phyloP scores from a whole-genome alignment of 2,888 invertebrate species.

The Rhimphoctona megacephalus region DNA sequence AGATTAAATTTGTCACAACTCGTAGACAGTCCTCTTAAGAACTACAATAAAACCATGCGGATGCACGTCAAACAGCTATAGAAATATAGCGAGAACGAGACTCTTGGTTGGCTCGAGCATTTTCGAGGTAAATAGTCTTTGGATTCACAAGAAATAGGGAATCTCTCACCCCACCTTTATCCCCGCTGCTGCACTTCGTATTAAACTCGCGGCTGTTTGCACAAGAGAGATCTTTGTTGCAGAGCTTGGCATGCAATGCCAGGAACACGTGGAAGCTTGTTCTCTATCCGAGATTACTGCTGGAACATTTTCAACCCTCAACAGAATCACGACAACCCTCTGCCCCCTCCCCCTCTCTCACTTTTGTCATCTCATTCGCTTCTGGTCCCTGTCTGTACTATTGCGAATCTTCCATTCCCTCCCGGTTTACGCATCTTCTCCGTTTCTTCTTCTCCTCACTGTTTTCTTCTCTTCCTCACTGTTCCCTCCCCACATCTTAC shows the following conservation, averaged over 20 bases:
- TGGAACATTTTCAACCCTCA: conserved; percentile 59
- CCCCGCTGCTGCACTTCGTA: conserved; percentile 37
- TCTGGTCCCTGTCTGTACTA: conserved; percentile 31
- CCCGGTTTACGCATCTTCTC: conserved; percentile 26
- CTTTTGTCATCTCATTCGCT: conserved; percentile 36
- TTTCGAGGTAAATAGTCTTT: conserved; percentile 58
- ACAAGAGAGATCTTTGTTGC: conserved; percentile 70
- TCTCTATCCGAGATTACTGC: conserved; percentile 69
- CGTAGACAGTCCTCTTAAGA: background rate
- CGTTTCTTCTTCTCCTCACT: conserved; percentile 4
- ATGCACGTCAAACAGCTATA: conserved; percentile 1
- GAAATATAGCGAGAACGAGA: conserved; percentile 5
- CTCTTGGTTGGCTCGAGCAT: conserved; percentile 18
- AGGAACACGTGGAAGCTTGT: conserved; percentile 23
- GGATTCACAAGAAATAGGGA: conserved; percentile 61
- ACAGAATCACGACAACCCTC: conserved; percentile 8
- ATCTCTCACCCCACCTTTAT: conserved; percentile 13
- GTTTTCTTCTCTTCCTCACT: conserved; percentile 10
- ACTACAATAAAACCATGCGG: conserved; percentile 1
- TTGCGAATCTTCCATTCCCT: conserved; percentile 39
- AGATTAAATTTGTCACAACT: background rate
- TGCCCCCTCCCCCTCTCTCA: background rate
- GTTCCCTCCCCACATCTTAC: conserved; percentile 24
- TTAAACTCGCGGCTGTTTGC: conserved; percentile 71
- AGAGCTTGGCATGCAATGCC: conserved; percentile 59